Evolutionary conservation across 2,113 vertebrate species (phyloP).

Genomic region (Zosterops pallidus): DNA sequence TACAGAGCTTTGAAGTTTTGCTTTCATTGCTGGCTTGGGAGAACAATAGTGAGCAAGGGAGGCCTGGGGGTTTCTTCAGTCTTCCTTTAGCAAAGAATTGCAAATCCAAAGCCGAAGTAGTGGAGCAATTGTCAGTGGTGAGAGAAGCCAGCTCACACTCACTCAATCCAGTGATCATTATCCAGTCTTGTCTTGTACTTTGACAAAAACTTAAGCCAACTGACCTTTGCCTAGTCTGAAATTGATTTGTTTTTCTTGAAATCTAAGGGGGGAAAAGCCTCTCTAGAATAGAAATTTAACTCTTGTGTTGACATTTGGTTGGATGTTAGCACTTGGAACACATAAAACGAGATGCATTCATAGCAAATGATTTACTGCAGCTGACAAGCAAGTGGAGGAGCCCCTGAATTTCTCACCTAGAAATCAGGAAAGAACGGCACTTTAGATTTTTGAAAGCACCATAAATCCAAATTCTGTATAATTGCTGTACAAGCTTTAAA

Average conservation of each 20-base stretch:
- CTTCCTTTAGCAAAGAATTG: background rate
- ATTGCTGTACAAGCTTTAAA: fast-evolving
- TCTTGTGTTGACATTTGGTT: background rate
- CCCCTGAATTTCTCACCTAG: background rate
- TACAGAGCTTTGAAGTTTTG: conserved; percentile 21
- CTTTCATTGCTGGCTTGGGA: background rate
- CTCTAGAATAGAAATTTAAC: background rate
- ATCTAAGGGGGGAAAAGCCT: background rate
- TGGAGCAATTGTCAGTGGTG: background rate
- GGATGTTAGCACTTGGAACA: background rate
- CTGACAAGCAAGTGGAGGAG: background rate
- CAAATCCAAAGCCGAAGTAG: background rate
- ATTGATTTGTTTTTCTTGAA: background rate
- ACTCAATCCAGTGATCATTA: background rate
- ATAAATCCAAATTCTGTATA: background rate
- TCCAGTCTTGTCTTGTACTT: background rate
- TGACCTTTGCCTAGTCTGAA: background rate
- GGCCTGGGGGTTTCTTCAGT: background rate
- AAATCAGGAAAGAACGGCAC: background rate
- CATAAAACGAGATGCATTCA: background rate
- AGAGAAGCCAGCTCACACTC: background rate
- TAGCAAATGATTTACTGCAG: background rate
- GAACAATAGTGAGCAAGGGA: background rate
- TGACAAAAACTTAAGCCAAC: background rate
- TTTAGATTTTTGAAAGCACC: background rate